phyloP scores from a whole-genome alignment of 1,140 invertebrate genomes.

The Polypedilum vanderplanki region DNA sequence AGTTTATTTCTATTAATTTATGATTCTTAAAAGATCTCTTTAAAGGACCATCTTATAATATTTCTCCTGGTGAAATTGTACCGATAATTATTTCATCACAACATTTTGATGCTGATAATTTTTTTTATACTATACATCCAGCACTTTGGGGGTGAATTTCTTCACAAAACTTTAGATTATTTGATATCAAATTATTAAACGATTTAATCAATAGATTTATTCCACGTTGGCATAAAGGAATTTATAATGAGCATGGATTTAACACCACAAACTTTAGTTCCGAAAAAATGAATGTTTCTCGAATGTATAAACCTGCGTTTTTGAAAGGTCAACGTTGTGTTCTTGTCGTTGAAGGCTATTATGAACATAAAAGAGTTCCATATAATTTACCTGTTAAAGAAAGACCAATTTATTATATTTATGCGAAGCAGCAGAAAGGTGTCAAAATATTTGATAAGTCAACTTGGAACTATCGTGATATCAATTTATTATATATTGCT shows the following conservation, averaged over 20 bases:
- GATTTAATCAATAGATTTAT: conserved; percentile 46
- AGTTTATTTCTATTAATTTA: neutral
- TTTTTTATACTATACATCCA: conserved; percentile 35
- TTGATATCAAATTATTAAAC: too few species aligned
- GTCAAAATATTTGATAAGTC: conserved; percentile 51
- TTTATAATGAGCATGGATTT: conserved; percentile 58
- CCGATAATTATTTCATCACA: conserved; percentile 60
- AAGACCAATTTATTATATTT: conserved; percentile 60
- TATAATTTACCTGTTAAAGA: conserved; percentile 59
- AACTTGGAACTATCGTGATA: conserved; percentile 46
- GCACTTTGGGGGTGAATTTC: neutral
- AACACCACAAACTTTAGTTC: conserved; percentile 74
- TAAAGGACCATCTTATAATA: conserved; percentile 58
- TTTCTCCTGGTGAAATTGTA: conserved; percentile 63
- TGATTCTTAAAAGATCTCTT: neutral
- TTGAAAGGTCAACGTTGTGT: conserved; percentile 65
- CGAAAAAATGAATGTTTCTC: conserved; percentile 61
- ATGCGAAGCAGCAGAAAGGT: conserved; percentile 50
- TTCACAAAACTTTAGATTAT: too few species aligned
- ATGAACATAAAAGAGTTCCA: conserved; percentile 75
- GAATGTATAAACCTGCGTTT: conserved; percentile 58
- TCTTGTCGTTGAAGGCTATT: conserved; percentile 73
- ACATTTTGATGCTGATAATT: conserved; percentile 45
- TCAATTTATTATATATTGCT: conserved; percentile 60
- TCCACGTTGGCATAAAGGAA: conserved; percentile 72